Evolutionary conservation across 2,113 vertebrate genomes (phyloP).

Genomic region (Syngnathoides biaculeatus): DNA sequence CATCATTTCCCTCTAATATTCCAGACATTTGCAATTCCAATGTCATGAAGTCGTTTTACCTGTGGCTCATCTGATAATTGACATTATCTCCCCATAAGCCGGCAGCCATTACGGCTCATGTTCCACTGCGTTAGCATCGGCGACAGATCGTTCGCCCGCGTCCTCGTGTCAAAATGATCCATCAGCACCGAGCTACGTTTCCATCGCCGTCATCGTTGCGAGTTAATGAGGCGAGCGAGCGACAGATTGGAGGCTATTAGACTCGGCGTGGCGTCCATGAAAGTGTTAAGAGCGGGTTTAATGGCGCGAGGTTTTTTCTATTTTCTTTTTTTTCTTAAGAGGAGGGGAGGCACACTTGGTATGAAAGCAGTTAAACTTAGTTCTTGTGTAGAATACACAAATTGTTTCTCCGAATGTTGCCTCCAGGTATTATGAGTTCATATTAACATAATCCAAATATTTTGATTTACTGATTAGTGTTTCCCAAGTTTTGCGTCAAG

Average conservation of each 20-base stretch:
- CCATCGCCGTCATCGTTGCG: slow-evolving; percentile 45
- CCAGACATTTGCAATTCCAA: background rate
- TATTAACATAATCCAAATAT: no score
- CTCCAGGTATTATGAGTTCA: no score
- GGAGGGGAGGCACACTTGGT: slow-evolving; percentile 9
- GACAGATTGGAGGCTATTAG: slow-evolving; percentile 63
- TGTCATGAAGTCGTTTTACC: slow-evolving; percentile 12
- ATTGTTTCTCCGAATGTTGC: no score
- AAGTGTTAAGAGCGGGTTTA: slow-evolving; percentile 46
- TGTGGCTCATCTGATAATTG: slow-evolving; percentile 30
- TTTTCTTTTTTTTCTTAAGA: background rate
- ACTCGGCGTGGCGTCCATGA: slow-evolving; percentile 42
- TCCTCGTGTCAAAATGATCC: slow-evolving; percentile 53
- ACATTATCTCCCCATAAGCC: slow-evolving; percentile 25
- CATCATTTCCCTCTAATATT: background rate
- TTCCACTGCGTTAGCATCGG: slow-evolving; percentile 36
- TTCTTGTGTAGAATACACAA: background rate
- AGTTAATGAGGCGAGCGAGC: slow-evolving; percentile 60
- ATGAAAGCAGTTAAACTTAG: slow-evolving; percentile 1
- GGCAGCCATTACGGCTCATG: slow-evolving; percentile 24
- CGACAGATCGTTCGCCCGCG: slow-evolving; percentile 52
- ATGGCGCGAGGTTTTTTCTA: slow-evolving; percentile 36
- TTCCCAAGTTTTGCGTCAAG: no score
- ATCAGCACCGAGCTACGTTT: slow-evolving; percentile 52
- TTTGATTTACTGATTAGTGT: no score